Percentiles rank a stretch among this genome's conserved stretches.
Conservation (phyloP, 1,140 invertebrate species). For the Anoplophora glabripennis region DNA sequence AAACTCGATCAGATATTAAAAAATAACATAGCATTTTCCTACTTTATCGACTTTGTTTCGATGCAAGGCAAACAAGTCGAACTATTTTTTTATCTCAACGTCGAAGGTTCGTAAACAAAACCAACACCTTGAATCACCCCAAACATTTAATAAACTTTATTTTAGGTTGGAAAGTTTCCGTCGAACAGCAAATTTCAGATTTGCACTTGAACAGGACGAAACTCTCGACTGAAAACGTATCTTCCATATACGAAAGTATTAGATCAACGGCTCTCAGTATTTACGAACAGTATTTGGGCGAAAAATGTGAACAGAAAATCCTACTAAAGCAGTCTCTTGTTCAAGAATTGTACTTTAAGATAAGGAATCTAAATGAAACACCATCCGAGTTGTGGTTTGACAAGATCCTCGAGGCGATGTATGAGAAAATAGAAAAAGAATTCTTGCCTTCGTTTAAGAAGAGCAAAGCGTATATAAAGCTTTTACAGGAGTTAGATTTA, state of each 20-base stretch:
- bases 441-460: slow-evolving; percentile 71
- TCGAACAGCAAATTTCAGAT: slow-evolving; percentile 71
- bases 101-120: slow-evolving; percentile 57
- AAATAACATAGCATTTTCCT: slow-evolving; percentile 75
- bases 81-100: slow-evolving; percentile 80
- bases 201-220: slow-evolving; percentile 57
- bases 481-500: slow-evolving; percentile 74
- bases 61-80: slow-evolving; percentile 70
- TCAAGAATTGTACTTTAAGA: slow-evolving; percentile 62
- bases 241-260: slow-evolving; percentile 58
- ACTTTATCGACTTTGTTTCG: slow-evolving; percentile 81
- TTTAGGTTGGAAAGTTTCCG: slow-evolving; percentile 71
- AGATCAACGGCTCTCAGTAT: slow-evolving; percentile 76
- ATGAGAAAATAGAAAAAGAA: slow-evolving; percentile 63
- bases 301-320: slow-evolving; percentile 67
- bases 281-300: slow-evolving; percentile 79
- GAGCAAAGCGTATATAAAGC: slow-evolving; percentile 66
- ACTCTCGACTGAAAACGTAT: slow-evolving; percentile 47
- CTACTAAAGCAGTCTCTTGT: slow-evolving; percentile 64
- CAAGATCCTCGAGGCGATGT: slow-evolving; percentile 71
- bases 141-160: slow-evolving; percentile 14
- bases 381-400: slow-evolving; percentile 80
- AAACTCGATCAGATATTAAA: slow-evolving; percentile 76
- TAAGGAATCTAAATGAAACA: slow-evolving; percentile 58
- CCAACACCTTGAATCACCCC: background rate